Evolutionary conservation across 1,140 invertebrate species (phyloP).

Genomic region (Drosophila novamexicana): DNA sequence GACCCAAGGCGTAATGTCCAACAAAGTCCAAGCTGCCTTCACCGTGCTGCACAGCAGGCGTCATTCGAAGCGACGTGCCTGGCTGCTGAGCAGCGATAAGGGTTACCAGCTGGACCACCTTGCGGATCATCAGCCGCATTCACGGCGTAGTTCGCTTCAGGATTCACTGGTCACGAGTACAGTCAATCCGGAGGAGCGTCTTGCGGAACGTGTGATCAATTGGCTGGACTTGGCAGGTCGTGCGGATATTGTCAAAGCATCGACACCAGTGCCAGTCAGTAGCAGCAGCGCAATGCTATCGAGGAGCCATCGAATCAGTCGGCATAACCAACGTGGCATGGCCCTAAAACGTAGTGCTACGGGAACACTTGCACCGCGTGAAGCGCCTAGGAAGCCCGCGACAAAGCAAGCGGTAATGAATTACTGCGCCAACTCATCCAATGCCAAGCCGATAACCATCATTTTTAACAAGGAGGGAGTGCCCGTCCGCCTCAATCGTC

Average conservation of each 20-base stretch:
- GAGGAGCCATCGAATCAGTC: slow-evolving; percentile 40
- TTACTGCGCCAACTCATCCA: slow-evolving; percentile 39
- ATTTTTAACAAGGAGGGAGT: slow-evolving; percentile 82
- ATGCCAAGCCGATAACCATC: slow-evolving; percentile 81
- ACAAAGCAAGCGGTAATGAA: slow-evolving; percentile 20
- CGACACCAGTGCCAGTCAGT: slow-evolving; percentile 1
- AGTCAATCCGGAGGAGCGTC: slow-evolving; percentile 73
- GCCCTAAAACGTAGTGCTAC: slow-evolving; percentile 48
- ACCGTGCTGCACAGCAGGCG: slow-evolving; percentile 40
- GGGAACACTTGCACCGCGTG: slow-evolving; percentile 36
- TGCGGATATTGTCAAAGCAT: slow-evolving; percentile 55
- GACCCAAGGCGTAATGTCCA: slow-evolving; percentile 23
- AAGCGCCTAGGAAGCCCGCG: slow-evolving; percentile 34
- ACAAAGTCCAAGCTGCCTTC: slow-evolving; percentile 26
- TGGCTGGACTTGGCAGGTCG: slow-evolving; percentile 79
- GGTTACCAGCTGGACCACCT: slow-evolving; percentile 59
- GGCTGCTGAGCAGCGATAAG: slow-evolving; percentile 59
- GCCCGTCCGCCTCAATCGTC: slow-evolving; percentile 76
- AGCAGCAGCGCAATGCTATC: slow-evolving; percentile 44
- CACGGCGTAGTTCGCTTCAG: slow-evolving; percentile 72
- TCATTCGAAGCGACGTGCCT: slow-evolving; percentile 57
- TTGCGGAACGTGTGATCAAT: slow-evolving; percentile 79
- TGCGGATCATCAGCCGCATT: slow-evolving; percentile 45
- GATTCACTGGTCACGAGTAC: slow-evolving; percentile 32
- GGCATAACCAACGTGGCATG: slow-evolving; percentile 42